A percentile compares a stretch with the other conserved stretches of the same genome.
Conservation (phyloP, 2,888 invertebrate genomes). For the Hartigia nigra region DNA sequence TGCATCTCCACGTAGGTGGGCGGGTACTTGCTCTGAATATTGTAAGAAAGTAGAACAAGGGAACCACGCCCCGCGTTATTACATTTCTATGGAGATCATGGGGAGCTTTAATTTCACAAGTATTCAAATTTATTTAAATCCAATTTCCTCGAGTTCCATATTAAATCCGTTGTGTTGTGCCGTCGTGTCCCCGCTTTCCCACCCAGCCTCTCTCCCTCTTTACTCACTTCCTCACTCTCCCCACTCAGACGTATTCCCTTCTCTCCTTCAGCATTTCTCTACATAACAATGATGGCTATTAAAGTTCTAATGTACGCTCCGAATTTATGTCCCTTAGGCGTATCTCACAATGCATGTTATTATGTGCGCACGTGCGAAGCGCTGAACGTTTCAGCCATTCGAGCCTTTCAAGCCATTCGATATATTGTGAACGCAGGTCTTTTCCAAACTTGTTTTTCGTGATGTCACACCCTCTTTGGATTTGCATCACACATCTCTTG, state of each 20-base stretch:
- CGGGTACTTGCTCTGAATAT: slow-evolving; percentile 1
- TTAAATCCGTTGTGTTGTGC: slow-evolving; percentile 57
- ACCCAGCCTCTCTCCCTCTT: slow-evolving; percentile 24
- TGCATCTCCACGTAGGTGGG: not conserved
- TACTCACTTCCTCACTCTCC: slow-evolving; percentile 24
- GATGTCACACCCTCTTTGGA: slow-evolving; percentile 1
- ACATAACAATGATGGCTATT: slow-evolving; percentile 29
- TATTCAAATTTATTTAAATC: slow-evolving; percentile 64
- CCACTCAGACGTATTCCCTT: slow-evolving; percentile 12
- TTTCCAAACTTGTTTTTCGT: not conserved
- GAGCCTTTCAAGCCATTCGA: not conserved
- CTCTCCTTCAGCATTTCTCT: slow-evolving; percentile 18
- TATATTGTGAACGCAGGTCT: not conserved
- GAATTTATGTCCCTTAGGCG: not conserved
- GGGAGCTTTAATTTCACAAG: slow-evolving; percentile 61
- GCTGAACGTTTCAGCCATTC: not conserved
- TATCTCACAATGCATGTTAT: not conserved
- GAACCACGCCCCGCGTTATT: slow-evolving; percentile 50
- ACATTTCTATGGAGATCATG: slow-evolving; percentile 60
- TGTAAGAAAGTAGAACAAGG: slow-evolving; percentile 9
- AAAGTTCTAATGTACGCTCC: slow-evolving; percentile 18
- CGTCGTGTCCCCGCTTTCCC: slow-evolving; percentile 35
- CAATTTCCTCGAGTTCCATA: slow-evolving; percentile 59
- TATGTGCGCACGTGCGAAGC: not conserved
- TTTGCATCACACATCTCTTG: not conserved